Base-by-base conservation (phyloP, 1,140 invertebrate species). In the Sarcophaga peregrina region DNA sequence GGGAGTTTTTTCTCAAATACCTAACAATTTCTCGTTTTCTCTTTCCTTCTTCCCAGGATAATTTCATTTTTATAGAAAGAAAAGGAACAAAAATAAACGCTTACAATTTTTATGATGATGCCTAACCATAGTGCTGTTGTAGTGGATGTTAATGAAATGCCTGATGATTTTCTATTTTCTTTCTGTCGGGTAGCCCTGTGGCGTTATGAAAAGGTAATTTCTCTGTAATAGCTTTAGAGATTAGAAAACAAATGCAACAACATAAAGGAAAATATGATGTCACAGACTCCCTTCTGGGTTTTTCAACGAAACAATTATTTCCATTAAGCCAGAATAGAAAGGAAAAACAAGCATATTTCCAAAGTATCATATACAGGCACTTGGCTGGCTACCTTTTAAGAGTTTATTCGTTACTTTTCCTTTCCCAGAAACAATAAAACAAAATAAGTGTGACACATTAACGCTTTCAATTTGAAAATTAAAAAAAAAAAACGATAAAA, bases 371-470 rank as follows among this genome's bases (percentile, higher is more conserved):
- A 11, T 58, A 58, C 54, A 76, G 13, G 45, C 74, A 76, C 37
- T 15, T 8, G n/a, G 74, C 6, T 46, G 45, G 74, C 74, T 46
- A 76, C 45, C 74, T 78, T 78, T 78, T 48, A 37, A 37, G n/a
- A 20, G 7, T 50, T 50, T 78, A n/a, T 50, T 8, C 5, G 10
- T 50, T 50, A 50, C 45, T 25, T 74, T 46, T 73, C 4, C 45
- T 45, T 52, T 78, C n/a, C 75, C 45, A 45, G 25, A 52, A 10
- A 68, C 17, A 20, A 20, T 52, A 52, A 78, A 47, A 76, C 46
- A 68, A 81, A 54, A 48, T 81, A 80, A 78, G 62, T 83, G 83
- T 83, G 78, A 81, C 83, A 83, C 83, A 81, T 83, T 83, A 83
- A 80, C 82, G 76, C 25, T 48, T 74, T 25, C 10, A 50, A 50